A percentile compares a stretch with the other conserved stretches of the same genome.
These are phyloP conservation scores for Hoplodrina blanda DNA, from an alignment of 2,888 invertebrate species.

Conservation along the genomic window DNA sequence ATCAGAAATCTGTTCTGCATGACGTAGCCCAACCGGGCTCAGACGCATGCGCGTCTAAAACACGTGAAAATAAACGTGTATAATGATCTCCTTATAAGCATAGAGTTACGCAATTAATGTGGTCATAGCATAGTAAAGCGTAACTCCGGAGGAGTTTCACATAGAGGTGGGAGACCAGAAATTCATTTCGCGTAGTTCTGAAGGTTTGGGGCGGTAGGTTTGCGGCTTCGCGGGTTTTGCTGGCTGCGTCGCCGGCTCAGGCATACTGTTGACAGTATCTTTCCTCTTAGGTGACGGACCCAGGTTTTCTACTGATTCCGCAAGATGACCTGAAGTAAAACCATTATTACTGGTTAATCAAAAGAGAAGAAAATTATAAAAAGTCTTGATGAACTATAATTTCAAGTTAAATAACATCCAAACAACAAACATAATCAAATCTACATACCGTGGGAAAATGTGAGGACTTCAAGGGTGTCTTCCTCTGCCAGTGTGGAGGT, in stretches of 20 bases:
- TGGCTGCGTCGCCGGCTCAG: constrained; percentile 69
- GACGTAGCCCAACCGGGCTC: constrained; percentile 33
- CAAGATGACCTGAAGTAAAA: constrained; percentile 75
- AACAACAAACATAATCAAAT: neutral
- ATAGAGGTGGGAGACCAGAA: constrained; percentile 96
- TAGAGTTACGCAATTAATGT: constrained; percentile 59
- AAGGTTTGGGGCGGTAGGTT: constrained; percentile 80
- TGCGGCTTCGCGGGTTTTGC: constrained; percentile 74
- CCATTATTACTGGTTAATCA: constrained; percentile 22
- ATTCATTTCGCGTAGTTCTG: constrained; percentile 95
- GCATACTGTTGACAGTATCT: constrained; percentile 64
- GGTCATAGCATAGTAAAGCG: constrained; percentile 53
- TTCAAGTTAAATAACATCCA: neutral
- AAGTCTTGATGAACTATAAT: neutral
- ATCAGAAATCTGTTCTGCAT: constrained; percentile 47
- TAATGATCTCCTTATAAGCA: constrained; percentile 44
- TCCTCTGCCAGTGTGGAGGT: constrained; percentile 91
- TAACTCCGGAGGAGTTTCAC: constrained; percentile 83
- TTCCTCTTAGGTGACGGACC: constrained; percentile 81
- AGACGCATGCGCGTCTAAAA: constrained; percentile 42
- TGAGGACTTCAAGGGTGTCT: constrained; percentile 82
- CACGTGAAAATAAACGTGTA: constrained; percentile 58
- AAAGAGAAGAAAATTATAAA: neutral
- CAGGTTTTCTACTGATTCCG: constrained; percentile 86
- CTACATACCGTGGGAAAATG: constrained; percentile 75